Conservation (phyloP, 2,113 vertebrate genomes). For the Machaerirhynchus nigripectus region DNA sequence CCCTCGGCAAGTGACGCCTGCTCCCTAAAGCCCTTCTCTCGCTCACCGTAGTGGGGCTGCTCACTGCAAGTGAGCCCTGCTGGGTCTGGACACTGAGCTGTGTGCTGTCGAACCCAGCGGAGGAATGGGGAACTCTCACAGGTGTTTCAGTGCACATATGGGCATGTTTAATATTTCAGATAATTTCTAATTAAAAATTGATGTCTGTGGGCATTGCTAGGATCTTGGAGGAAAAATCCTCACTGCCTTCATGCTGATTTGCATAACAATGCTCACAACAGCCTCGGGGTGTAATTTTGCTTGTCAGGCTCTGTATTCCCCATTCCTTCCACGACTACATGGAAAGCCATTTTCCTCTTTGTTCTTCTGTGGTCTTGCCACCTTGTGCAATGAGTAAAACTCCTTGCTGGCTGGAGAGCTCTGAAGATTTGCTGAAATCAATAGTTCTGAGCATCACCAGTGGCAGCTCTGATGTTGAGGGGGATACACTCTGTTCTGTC, state of each 20-base stretch:
- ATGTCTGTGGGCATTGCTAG: conserved; percentile 26
- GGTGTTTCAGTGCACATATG: background rate
- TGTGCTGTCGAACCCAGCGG: background rate
- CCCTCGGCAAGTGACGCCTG: rapidly evolving
- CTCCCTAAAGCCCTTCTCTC: background rate
- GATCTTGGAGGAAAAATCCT: background rate
- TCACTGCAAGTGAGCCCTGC: background rate
- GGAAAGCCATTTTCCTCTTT: conserved; percentile 17
- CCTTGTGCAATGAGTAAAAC: background rate
- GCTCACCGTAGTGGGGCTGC: background rate
- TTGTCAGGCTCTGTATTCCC: conserved; percentile 10
- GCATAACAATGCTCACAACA: conserved; percentile 51
- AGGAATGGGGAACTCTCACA: background rate
- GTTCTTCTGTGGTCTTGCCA: conserved; percentile 9
- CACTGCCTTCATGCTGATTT: conserved; percentile 6
- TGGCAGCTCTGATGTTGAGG: background rate
- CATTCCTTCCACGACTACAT: conserved; percentile 19
- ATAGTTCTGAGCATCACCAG: background rate
- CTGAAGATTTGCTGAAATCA: conserved; percentile 8
- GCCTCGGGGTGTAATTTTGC: conserved; percentile 48
- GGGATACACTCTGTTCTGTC: background rate
- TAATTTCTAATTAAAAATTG: conserved; percentile 59
- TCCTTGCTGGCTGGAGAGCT: background rate
- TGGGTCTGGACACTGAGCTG: background rate
- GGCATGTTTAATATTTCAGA: background rate